phyloP scores from a whole-genome alignment of 2,113 vertebrate species.

The Corythoichthys haematopterus region DNA sequence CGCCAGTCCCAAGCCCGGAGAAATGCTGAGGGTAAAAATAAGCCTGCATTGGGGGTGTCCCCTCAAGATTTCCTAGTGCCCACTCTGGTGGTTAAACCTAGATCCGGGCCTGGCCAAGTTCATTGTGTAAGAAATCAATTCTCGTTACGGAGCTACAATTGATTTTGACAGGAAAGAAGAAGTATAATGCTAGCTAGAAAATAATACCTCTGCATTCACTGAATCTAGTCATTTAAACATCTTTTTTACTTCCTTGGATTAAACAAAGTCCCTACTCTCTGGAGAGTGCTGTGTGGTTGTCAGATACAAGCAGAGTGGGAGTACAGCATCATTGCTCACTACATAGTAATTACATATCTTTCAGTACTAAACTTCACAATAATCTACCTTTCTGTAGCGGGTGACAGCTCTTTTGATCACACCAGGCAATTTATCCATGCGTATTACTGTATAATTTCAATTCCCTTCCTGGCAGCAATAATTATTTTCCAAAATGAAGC shows the following conservation, averaged over 20 bases:
- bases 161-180: background rate
- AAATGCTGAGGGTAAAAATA: too few species aligned
- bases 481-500: slow-evolving; percentile 25
- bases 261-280: slow-evolving; percentile 17
- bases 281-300: slow-evolving; percentile 32
- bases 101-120: too few species aligned
- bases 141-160: background rate
- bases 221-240: background rate
- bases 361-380: slow-evolving; percentile 30
- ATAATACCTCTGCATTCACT: background rate
- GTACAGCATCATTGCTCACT: slow-evolving; percentile 42
- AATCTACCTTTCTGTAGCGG: slow-evolving; percentile 26
- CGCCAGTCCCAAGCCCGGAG: too few species aligned
- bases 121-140: background rate
- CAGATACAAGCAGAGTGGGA: slow-evolving; percentile 41
- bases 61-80: too few species aligned
- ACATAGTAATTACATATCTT: slow-evolving; percentile 51
- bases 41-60: too few species aligned
- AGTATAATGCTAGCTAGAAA: background rate
- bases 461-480: slow-evolving; percentile 17
- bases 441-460: slow-evolving; percentile 22
- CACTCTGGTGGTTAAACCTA: too few species aligned
- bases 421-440: slow-evolving; percentile 20
- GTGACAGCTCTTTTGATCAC: slow-evolving; percentile 43
- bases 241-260: background rate